Base-by-base conservation (phyloP, 1,140 invertebrate genomes). In the Conus betulinus region DNA sequence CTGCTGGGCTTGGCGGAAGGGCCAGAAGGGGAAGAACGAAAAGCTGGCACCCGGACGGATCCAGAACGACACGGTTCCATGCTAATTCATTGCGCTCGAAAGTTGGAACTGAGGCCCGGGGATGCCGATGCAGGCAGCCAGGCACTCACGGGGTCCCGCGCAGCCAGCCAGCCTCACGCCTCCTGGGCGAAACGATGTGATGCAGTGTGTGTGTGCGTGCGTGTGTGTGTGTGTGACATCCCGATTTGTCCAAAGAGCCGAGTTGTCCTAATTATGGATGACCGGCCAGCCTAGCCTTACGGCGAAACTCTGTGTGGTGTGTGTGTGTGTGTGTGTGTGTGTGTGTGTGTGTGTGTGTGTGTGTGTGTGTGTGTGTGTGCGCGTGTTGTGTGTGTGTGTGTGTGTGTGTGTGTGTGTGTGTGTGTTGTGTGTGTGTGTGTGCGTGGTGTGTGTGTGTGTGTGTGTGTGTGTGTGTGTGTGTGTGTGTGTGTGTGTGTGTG, bases 61-160 rank as follows among this genome's bases (percentile, higher is more conserved):
- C 71, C 84, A 85, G 90, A 91, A 91, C 88, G 90, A 91, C 90
- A 91, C 90, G 88, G 88, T 91, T 91, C 90, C 90, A 91, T 91
- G 57, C 82, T 88, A 87, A 57, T 78, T 82, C 88, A 87, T 78
- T 15, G 76, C 86, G 82, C 63, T 86, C 88, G 87, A 89, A 89
- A 87, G 86, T 87, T 85, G 89, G 87, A 88, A 82, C 81, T 87
- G 57, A 78, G 76, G 76, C 67, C 20, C 13, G 67, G 7, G 13
- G 67, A 25, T 20, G 67, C 13, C 7, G 67, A 74, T 11, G 13
- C 67, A 11, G 67, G n/a, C 13, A 20, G 6, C 23, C 13, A 20
- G 20, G 20, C 13, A 7, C 20, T n/a, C 67, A 63, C 60, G 60
- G 71, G 39, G 39, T 39, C 39, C 39, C 20, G 71, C 15, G n/a